These are phyloP conservation scores for Micromys minutus DNA, from an alignment of 2,113 vertebrate species.

Conservation along the genomic window DNA sequence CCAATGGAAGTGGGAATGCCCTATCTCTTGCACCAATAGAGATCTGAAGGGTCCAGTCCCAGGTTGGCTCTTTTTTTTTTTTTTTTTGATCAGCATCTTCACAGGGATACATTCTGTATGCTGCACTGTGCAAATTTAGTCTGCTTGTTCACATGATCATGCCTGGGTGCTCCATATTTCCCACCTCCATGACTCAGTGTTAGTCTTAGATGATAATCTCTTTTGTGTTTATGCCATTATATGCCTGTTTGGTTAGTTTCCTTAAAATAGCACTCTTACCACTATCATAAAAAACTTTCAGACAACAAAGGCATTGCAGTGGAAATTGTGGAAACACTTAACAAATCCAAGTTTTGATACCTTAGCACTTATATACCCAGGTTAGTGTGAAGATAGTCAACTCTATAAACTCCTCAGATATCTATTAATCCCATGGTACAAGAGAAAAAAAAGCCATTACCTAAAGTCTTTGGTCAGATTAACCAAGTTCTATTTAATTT, in stretches of 20 bases:
- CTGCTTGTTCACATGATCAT: neutral
- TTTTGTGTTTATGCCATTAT: neutral
- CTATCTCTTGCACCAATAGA: too few species aligned
- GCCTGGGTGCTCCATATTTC: neutral
- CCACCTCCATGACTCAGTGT: neutral
- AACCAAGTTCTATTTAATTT: neutral
- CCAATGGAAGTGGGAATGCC: too few species aligned
- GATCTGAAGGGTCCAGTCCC: too few species aligned
- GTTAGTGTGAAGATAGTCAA: neutral
- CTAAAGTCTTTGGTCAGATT: neutral
- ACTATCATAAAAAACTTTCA: neutral
- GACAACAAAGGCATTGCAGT: neutral
- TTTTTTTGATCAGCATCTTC: slow-evolving; percentile 16
- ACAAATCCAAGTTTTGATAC: neutral
- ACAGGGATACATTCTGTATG: neutral
- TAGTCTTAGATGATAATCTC: neutral
- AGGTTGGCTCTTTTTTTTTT: too few species aligned
- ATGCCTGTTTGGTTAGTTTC: neutral
- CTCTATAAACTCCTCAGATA: neutral
- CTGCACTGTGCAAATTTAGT: neutral
- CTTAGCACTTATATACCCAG: neutral
- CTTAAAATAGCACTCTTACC: slow-evolving; percentile 6
- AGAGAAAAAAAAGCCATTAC: neutral
- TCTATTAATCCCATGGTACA: neutral
- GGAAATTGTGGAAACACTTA: neutral